Evolutionary conservation across 2,113 vertebrate genomes (phyloP).

Genomic region (Mastomys natalensis): DNA sequence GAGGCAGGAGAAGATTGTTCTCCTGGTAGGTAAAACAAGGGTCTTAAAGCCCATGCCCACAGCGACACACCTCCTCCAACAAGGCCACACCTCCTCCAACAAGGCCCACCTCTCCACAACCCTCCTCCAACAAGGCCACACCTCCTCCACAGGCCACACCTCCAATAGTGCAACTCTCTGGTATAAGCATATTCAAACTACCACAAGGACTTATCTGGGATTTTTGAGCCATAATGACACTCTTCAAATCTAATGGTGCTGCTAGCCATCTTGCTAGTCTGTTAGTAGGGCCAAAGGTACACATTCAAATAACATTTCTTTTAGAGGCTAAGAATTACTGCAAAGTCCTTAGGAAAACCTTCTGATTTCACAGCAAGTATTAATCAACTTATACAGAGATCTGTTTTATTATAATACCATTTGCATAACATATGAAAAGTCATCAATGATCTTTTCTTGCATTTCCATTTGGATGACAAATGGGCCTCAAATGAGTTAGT

Average conservation of each 20-base stretch:
- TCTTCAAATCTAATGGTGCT: background rate
- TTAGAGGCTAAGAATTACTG: background rate
- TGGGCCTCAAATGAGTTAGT: background rate
- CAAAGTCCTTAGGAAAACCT: background rate
- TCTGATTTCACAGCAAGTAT: background rate
- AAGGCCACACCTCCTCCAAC: too few relatives aligned
- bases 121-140: too few relatives aligned
- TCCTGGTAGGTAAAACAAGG: too few relatives aligned
- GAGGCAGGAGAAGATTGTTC: too few relatives aligned
- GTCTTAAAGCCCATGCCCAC: too few relatives aligned
- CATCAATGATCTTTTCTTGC: background rate
- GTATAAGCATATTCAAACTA: too few relatives aligned
- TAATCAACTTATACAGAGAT: background rate
- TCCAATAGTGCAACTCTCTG: too few relatives aligned
- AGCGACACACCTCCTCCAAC: too few relatives aligned
- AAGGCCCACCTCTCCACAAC: too few relatives aligned
- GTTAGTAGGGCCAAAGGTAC: background rate
- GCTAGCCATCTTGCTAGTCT: background rate
- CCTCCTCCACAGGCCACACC: too few relatives aligned
- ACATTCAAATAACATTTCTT: background rate
- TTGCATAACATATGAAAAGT: background rate
- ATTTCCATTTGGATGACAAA: background rate
- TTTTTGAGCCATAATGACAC: background rate
- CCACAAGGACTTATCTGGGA: background rate
- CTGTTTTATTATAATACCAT: background rate